Base-by-base conservation (phyloP, 2,797 vertebrate genomes). In the Corythornis leucogaster region DNA sequence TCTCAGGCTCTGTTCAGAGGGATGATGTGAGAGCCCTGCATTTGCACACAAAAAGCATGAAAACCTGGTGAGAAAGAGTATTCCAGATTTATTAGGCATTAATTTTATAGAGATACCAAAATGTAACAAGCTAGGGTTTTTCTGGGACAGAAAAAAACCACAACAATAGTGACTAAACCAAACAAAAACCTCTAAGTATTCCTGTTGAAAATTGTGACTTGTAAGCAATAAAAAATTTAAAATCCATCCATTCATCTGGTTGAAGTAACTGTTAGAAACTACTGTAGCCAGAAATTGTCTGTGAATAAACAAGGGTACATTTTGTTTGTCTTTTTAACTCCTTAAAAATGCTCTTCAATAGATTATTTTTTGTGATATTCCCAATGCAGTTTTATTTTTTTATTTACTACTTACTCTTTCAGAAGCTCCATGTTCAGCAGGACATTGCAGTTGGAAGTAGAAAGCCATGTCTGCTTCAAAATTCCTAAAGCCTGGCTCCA, bases 171-270 rank as follows among this genome's bases (percentile, higher is more conserved):
- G 48, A 20, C 33, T 2, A 62, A 50, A 4, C 13, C 18, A 21
- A 42, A 43, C 28, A 53, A 84, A 62, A 21, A 6, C 35, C 31
- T 53, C 25, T 22, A 85, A 51, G 12, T 45, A 17, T 8, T 87
- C 13, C 25, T 22, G 8, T 62, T 63, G 53, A 87, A 74, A 75
- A 63, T 40, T 40, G 38, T 40, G 38, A 35, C 40, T 63, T 84
- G 38, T 42, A 74, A 95, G 82, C 87, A 92, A 80, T 89, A 88
- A 92, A 68, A 58, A 24, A 58, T 93, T 94, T 91, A 92, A 95
- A 93, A 93, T 95, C 93, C 93, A 81, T 95, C 92, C 93, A 89
- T 93, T 95, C 40, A 35, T 30, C 50, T 70, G 46, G 9, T 71
- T 77, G 22, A 77, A 77, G 38, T 78, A 87, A 54, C 45, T 73